These are phyloP conservation scores for Falco novaeseelandiae DNA, from an alignment of 2,797 vertebrate species.

Conservation along the genomic window DNA sequence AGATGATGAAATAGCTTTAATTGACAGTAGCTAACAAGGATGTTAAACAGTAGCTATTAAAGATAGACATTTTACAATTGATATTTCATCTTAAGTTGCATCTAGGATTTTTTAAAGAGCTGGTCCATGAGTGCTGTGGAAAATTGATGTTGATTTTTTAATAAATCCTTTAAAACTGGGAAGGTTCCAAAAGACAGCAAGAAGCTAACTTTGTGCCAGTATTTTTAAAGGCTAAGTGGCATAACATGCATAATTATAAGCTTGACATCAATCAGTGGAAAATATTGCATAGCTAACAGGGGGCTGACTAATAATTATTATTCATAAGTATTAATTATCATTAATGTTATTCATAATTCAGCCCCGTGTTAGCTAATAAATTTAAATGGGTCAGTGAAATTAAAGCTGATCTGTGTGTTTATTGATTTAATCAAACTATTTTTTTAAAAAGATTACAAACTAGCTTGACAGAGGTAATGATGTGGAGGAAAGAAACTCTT, in stretches of 20 bases:
- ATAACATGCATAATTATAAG: slow-evolving; percentile 17
- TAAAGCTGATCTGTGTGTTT: background rate
- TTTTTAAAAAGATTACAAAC: background rate
- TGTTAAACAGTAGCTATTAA: background rate
- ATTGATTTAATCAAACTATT: slow-evolving; percentile 13
- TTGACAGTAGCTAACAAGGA: background rate
- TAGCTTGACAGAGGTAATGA: background rate
- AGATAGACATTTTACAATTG: background rate
- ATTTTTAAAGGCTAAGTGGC: slow-evolving; percentile 10
- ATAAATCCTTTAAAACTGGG: background rate
- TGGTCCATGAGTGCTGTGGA: background rate
- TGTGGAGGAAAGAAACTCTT: background rate
- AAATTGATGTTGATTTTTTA: background rate
- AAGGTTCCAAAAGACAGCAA: background rate
- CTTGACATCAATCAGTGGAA: slow-evolving; percentile 17
- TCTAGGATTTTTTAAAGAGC: background rate
- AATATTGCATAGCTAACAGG: background rate
- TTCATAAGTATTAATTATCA: slow-evolving; percentile 1
- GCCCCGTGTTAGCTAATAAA: background rate
- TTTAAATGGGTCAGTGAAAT: slow-evolving; percentile 1
- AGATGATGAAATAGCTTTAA: background rate
- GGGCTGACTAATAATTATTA: background rate
- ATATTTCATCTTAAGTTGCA: background rate
- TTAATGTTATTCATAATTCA: background rate
- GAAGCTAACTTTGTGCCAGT: background rate